Percentiles rank a stretch among this genome's conserved stretches.
Evolutionary conservation across 1,140 invertebrate species (phyloP).

Genomic region (Sycophila sp.): DNA sequence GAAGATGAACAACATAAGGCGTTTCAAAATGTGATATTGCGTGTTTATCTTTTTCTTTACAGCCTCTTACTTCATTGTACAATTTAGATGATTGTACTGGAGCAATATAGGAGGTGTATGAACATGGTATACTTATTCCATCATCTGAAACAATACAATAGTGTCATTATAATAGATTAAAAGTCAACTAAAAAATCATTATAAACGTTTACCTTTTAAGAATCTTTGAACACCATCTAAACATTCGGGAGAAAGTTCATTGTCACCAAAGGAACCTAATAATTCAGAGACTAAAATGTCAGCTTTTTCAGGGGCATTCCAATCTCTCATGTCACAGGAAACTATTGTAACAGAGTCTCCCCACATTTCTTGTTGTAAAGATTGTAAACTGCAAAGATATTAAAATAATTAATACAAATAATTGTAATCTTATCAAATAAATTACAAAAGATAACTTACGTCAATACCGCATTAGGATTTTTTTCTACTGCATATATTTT

Average conservation of each 20-base stretch:
- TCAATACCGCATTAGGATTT: conserved; percentile 96
- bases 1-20: conserved; percentile 92
- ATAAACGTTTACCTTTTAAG: conserved; percentile 78
- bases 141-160: conserved; percentile 69
- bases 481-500: conserved; percentile 97
- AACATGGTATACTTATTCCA: conserved; percentile 91
- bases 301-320: conserved; percentile 82
- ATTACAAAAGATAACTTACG: conserved; percentile 65
- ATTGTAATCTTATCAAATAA: neutral
- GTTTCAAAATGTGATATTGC: conserved; percentile 79
- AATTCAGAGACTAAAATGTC: conserved; percentile 98
- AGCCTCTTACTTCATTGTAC: conserved; percentile 75
- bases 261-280: conserved; percentile 97
- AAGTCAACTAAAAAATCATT: conserved; percentile 16
- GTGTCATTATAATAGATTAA: conserved; percentile 2
- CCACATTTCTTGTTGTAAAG: conserved; percentile 86
- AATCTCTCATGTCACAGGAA: conserved; percentile 91
- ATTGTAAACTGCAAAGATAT: conserved; percentile 70
- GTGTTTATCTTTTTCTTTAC: conserved; percentile 71
- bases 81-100: conserved; percentile 86
- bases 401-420: conserved; percentile 3
- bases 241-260: conserved; percentile 98
- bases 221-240: conserved; percentile 93
- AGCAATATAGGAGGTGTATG: conserved; percentile 91
- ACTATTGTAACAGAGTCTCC: conserved; percentile 79